Evolutionary conservation across 2,113 vertebrate genomes (phyloP).

Genomic region (Eublepharis macularius): DNA sequence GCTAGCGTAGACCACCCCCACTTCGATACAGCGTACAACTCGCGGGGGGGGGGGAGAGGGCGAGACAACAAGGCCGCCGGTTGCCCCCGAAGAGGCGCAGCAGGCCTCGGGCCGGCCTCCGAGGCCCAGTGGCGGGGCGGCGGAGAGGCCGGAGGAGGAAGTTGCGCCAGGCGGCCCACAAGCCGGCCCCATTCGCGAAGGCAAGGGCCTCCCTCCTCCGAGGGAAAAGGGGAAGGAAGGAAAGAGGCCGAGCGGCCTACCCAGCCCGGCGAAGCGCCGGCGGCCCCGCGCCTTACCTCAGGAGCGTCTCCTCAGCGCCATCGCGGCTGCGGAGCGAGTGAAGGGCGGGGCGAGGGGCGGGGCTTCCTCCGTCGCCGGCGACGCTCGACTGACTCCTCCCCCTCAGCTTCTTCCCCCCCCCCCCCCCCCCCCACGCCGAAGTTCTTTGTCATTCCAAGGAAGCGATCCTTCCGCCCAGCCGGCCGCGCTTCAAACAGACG

Average conservation of each 20-base stretch:
- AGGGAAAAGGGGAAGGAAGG: not conserved
- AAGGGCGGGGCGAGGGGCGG: not conserved
- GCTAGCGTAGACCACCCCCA: too few species aligned
- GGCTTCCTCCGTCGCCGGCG: not conserved
- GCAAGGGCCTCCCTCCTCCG: not conserved
- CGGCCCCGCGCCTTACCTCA: not conserved
- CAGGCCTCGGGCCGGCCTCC: not conserved
- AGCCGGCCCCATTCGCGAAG: not conserved
- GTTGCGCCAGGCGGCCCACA: not conserved
- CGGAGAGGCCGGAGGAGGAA: not conserved
- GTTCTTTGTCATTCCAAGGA: not conserved
- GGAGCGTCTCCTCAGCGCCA: not conserved
- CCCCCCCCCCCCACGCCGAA: not conserved
- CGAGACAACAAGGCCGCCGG: not conserved
- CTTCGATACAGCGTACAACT: too few species aligned
- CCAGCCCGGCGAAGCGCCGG: fast-evolving
- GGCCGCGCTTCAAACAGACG: too few species aligned
- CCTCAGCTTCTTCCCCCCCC: not conserved
- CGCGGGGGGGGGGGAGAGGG: too few species aligned
- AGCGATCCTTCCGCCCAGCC: not conserved
- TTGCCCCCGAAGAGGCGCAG: not conserved
- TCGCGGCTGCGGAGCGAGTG: not conserved
- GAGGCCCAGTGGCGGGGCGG: not conserved
- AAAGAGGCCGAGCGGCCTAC: too few species aligned
- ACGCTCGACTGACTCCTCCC: not conserved